Percentiles rank a stretch among this genome's conserved stretches.
Conservation (phyloP, 2,113 vertebrate species). For the Pseudolaguvia tuberculata region DNA sequence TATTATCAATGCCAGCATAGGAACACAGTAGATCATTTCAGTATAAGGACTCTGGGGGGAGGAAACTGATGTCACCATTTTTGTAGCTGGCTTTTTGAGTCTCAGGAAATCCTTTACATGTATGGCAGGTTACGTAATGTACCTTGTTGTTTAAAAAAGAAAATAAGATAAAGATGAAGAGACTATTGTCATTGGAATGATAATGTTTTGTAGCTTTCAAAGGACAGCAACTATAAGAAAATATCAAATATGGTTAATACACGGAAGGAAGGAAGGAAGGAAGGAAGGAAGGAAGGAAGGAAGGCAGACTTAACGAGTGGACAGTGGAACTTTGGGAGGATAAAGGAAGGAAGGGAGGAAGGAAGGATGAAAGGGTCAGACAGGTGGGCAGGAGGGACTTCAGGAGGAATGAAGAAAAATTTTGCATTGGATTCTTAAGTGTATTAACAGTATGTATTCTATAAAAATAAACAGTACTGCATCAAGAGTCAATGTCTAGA, state of each 20-base stretch:
- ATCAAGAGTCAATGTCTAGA: constrained; percentile 3
- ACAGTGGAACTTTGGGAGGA: too few relatives aligned
- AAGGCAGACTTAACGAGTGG: too few relatives aligned
- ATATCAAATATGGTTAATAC: too few relatives aligned
- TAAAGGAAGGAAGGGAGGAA: too few relatives aligned
- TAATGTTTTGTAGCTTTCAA: too few relatives aligned
- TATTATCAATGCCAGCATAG: constrained; percentile 7
- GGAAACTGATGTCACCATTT: constrained; percentile 19
- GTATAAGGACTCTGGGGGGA: background rate
- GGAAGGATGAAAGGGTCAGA: too few relatives aligned
- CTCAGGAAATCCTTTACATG: background rate
- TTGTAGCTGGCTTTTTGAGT: background rate
- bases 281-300: too few relatives aligned
- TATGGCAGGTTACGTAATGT: background rate
- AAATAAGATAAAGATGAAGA: too few relatives aligned
- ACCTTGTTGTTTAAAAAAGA: background rate
- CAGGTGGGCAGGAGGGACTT: too few relatives aligned
- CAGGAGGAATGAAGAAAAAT: too few relatives aligned
- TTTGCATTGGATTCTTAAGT: background rate
- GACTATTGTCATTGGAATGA: too few relatives aligned
- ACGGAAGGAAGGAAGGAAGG: background rate
- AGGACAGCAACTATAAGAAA: too few relatives aligned
- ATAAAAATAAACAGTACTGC: background rate
- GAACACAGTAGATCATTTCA: background rate
- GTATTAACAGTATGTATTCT: background rate